These are phyloP conservation scores for Pseudochromis fuscus DNA, from an alignment of 2,797 vertebrate species.

Conservation along the genomic window DNA sequence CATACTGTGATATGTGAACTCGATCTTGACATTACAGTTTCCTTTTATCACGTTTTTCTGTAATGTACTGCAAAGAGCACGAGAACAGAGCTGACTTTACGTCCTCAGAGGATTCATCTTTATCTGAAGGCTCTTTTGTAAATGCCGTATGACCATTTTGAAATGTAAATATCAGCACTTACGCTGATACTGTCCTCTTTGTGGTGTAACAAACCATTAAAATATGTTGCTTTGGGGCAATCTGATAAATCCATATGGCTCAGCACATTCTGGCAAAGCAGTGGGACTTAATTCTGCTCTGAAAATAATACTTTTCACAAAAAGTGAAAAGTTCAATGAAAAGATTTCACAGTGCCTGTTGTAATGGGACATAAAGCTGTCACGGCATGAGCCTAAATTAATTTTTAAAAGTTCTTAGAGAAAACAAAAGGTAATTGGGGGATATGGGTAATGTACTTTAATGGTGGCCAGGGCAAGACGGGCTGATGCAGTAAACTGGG, in stretches of 20 bases:
- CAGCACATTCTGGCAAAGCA: slow-evolving; percentile 47
- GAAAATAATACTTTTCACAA: not conserved
- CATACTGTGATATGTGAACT: slow-evolving; percentile 8
- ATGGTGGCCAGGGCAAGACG: not conserved
- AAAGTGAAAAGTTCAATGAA: too few relatives aligned
- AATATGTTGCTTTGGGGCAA: slow-evolving; percentile 33
- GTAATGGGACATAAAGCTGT: slow-evolving; percentile 21
- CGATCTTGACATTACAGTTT: slow-evolving; percentile 20
- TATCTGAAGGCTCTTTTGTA: slow-evolving; percentile 23
- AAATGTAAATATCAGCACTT: slow-evolving; percentile 56
- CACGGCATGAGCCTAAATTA: not conserved
- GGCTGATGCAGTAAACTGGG: slow-evolving; percentile 2
- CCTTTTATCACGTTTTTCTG: slow-evolving; percentile 12
- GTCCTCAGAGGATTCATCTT: slow-evolving; percentile 22
- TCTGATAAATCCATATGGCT: slow-evolving; percentile 39
- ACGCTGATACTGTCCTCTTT: slow-evolving; percentile 28
- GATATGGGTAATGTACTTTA: not conserved
- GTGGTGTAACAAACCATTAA: slow-evolving; percentile 38
- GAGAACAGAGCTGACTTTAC: slow-evolving; percentile 11
- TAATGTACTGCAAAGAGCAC: slow-evolving; percentile 6
- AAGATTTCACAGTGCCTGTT: slow-evolving; percentile 5
- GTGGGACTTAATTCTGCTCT: slow-evolving; percentile 22
- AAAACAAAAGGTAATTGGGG: slow-evolving; percentile 7
- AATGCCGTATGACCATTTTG: slow-evolving; percentile 35
- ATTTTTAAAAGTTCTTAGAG: slow-evolving; percentile 5